A percentile compares a stretch with the other conserved stretches of the same genome.
phyloP scores from a whole-genome alignment of 92 coral and sea anemone species.

The Epizoanthus scotinus region DNA sequence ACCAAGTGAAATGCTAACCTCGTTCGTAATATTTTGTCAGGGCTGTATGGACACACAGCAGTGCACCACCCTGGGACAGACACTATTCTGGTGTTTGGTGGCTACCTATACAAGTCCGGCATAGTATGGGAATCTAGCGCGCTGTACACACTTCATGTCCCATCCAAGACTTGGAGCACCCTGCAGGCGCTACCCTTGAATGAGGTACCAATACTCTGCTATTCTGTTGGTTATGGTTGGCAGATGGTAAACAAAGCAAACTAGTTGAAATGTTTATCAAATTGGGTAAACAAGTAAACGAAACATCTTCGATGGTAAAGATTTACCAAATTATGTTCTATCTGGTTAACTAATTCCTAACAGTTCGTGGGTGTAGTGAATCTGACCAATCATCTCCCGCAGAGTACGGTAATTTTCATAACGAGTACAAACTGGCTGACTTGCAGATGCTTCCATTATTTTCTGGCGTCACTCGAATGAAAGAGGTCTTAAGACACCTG shows the following conservation, averaged over 20 bases:
- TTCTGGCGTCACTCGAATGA: too few relatives aligned
- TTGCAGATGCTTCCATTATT: too few relatives aligned
- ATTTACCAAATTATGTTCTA: background rate
- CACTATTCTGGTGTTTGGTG: constrained; percentile 88
- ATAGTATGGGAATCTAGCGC: constrained; percentile 59
- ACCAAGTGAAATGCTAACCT: too few relatives aligned
- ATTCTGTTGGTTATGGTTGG: background rate
- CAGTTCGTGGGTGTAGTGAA: too few relatives aligned
- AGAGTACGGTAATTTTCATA: too few relatives aligned
- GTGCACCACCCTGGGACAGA: constrained; percentile 67
- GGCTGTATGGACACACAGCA: constrained; percentile 88
- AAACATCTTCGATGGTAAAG: background rate
- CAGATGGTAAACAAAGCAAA: background rate
- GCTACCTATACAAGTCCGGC: constrained; percentile 63
- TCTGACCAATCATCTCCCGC: too few relatives aligned
- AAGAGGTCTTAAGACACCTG: too few relatives aligned
- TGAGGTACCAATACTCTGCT: constrained; percentile 44
- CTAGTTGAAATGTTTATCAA: background rate
- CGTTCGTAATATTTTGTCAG: constrained; percentile 14
- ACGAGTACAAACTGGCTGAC: too few relatives aligned
- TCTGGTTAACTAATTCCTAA: too few relatives aligned
- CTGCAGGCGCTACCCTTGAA: constrained; percentile 64
- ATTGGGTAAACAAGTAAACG: background rate
- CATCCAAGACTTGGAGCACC: constrained; percentile 65
- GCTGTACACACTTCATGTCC: constrained; percentile 68